Conservation (phyloP, 2,888 invertebrate species). For the Drosophila paracracens region DNA sequence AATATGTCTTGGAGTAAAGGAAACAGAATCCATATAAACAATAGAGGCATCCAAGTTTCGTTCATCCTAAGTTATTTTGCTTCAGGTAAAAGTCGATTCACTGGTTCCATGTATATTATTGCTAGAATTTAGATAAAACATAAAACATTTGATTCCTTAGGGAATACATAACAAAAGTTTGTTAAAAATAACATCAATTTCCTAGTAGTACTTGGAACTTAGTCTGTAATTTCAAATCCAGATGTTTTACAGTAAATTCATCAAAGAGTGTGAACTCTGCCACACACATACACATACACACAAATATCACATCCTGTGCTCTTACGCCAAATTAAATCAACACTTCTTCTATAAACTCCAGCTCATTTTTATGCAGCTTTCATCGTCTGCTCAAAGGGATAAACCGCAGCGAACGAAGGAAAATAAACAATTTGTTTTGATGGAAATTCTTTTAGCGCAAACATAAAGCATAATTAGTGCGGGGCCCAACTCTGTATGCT, state of each 20-base stretch:
- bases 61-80: neutral
- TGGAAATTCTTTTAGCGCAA: constrained; percentile 47
- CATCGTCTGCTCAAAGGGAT: constrained; percentile 34
- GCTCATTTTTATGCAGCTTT: constrained; percentile 36
- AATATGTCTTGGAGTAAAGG: neutral
- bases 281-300: neutral
- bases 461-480: constrained; percentile 69
- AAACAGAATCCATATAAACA: neutral
- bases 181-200: neutral
- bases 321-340: constrained; percentile 36
- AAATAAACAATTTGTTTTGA: constrained; percentile 55
- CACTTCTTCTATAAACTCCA: constrained; percentile 21
- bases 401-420: constrained; percentile 21
- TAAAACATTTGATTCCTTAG: neutral
- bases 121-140: constrained; percentile 5
- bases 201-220: neutral
- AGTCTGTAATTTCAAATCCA: constrained; percentile 3
- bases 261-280: constrained; percentile 37
- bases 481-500: constrained; percentile 1
- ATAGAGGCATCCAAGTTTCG: neutral
- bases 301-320: constrained; percentile 33
- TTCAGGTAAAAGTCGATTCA: neutral
- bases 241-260: constrained; percentile 22
- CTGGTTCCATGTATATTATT: too few species aligned
- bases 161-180: neutral